These are phyloP conservation scores for Sclerodermus sp. DNA, from an alignment of 2,888 invertebrate genomes.

Conservation along the genomic window DNA sequence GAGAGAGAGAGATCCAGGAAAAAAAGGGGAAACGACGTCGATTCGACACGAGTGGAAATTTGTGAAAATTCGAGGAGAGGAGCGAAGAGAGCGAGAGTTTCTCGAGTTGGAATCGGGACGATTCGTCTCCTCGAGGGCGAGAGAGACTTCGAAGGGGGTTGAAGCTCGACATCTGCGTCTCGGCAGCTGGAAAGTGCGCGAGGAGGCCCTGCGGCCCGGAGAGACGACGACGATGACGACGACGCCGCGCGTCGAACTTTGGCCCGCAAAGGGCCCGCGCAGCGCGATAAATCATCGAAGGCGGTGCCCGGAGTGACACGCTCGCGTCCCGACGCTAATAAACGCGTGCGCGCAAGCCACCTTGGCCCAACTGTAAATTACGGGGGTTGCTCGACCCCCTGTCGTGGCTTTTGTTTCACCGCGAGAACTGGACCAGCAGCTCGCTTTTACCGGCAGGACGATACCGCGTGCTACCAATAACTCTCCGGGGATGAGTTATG, in stretches of 20 bases:
- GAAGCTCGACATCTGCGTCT: constrained; percentile 37
- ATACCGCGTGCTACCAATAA: no score
- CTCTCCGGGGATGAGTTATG: no score
- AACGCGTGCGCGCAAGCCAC: constrained; percentile 26
- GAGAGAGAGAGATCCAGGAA: no score
- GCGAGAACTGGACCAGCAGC: no score
- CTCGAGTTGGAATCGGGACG: no score
- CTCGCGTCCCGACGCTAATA: constrained; percentile 45
- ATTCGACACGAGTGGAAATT: no score
- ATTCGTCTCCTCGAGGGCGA: neutral
- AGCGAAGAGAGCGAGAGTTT: no score
- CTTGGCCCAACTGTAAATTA: constrained; percentile 32
- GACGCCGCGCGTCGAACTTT: constrained; percentile 24
- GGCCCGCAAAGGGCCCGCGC: neutral
- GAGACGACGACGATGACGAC: no score
- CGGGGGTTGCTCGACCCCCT: constrained; percentile 21
- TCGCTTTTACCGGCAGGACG: no score
- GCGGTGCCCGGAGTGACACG: constrained; percentile 51
- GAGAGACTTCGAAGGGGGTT: constrained; percentile 28
- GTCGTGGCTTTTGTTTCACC: constrained; percentile 23
- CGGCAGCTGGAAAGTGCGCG: constrained; percentile 39
- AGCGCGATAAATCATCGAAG: constrained; percentile 42
- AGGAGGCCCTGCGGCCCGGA: constrained; percentile 27
- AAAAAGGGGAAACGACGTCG: no score
- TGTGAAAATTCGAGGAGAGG: no score